These are phyloP conservation scores for Tachycineta bicolor DNA, from an alignment of 2,113 vertebrate species.

Conservation along the genomic window DNA sequence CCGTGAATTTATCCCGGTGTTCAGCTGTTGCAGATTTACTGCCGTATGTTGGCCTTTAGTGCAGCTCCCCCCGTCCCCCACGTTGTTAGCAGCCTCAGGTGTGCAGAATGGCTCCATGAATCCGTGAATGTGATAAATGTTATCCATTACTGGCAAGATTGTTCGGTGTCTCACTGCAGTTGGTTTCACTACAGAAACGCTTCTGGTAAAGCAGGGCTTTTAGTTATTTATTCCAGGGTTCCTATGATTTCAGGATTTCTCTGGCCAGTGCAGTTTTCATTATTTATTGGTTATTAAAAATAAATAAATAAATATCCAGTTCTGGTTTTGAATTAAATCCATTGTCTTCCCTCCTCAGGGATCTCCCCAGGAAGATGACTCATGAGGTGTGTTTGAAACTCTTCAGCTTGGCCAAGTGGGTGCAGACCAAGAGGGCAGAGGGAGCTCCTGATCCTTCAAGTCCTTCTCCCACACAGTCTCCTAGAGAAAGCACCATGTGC, in stretches of 20 bases:
- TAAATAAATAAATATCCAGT: not conserved
- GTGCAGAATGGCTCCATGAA: constrained; percentile 4
- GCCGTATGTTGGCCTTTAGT: constrained; percentile 40
- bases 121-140: constrained; percentile 47
- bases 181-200: constrained; percentile 12
- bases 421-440: not conserved
- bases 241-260: not conserved
- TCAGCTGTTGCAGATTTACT: constrained; percentile 49
- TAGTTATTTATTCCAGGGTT: not conserved
- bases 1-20: not conserved
- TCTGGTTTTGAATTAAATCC: not conserved
- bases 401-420: not conserved
- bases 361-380: not conserved
- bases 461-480: not conserved
- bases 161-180: not conserved
- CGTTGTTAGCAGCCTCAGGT: constrained; percentile 46
- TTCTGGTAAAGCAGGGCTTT: not conserved
- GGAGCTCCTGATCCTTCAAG: not conserved
- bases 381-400: not conserved
- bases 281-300: not conserved
- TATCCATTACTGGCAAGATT: constrained; percentile 6
- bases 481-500: not conserved
- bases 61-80: not conserved
- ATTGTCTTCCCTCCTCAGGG: not conserved
- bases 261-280: not conserved